phyloP scores from a whole-genome alignment of 2,113 vertebrate genomes.

The Parus major region DNA sequence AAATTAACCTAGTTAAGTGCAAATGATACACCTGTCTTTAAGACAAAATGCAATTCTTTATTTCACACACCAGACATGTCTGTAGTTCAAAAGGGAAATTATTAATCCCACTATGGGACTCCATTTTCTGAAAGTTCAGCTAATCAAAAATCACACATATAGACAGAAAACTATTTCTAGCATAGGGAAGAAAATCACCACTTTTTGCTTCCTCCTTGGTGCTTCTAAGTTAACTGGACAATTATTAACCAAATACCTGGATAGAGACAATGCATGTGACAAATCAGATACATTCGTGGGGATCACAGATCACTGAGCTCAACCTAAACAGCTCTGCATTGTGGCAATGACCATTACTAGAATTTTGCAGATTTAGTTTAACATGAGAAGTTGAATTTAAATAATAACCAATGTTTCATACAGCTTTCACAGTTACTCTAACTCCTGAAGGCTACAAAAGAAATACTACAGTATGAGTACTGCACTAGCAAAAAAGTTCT shows the following conservation, averaged over 20 bases:
- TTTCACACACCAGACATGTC: background rate
- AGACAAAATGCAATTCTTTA: background rate
- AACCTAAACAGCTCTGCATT: background rate
- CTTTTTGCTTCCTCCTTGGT: background rate
- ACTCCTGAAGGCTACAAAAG: background rate
- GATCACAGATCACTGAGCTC: background rate
- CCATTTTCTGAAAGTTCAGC: background rate
- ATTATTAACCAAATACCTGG: background rate
- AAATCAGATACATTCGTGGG: background rate
- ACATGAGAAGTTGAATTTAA: background rate
- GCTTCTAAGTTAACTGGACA: background rate
- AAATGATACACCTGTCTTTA: background rate
- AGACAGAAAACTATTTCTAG: background rate
- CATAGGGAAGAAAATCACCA: background rate
- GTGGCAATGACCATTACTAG: background rate
- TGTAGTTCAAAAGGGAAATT: background rate
- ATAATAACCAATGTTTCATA: background rate
- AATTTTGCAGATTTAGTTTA: background rate
- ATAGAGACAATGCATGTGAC: background rate
- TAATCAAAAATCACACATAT: background rate
- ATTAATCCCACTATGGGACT: background rate
- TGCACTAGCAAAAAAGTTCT: background rate
- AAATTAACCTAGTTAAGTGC: slow-evolving; percentile 7
- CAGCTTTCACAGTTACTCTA: background rate
- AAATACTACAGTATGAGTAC: background rate